Percentiles rank a stretch among this genome's conserved stretches.
Evolutionary conservation across 37 sponge, comb jelly and placozoan genomes (phyloP).

Genomic region (Halichondria panicea): DNA sequence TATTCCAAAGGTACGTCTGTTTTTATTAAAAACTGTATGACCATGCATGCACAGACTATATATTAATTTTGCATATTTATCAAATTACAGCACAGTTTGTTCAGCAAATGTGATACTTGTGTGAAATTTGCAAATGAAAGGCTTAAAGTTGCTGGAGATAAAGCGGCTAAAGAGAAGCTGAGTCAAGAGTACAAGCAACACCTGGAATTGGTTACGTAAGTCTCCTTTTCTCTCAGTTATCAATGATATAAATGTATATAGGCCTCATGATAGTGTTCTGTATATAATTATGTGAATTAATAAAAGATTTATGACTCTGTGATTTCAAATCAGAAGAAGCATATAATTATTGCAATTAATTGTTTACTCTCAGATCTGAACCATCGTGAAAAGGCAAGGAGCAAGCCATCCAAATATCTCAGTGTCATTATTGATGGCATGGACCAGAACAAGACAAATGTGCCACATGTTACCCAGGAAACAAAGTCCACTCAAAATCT

Average conservation of each 20-base stretch:
- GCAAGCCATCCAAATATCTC: conserved; percentile 51
- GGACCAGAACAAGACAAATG: conserved; percentile 66
- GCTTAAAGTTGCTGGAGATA: too few relatives aligned
- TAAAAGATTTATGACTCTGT: too few relatives aligned
- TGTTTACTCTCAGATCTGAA: too few relatives aligned
- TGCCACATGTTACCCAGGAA: conserved; percentile 7
- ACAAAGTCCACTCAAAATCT: conserved; percentile 43
- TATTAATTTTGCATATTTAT: too few relatives aligned
- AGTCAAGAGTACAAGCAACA: too few relatives aligned
- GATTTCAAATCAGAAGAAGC: conserved; percentile 31
- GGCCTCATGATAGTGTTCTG: too few relatives aligned
- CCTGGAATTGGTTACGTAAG: conserved; percentile 44
- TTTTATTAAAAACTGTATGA: neutral
- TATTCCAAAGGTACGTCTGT: conserved; percentile 50
- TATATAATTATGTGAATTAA: too few relatives aligned
- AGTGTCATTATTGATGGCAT: conserved; percentile 67
- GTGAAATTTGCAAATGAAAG: conserved; percentile 31
- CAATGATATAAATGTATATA: too few relatives aligned
- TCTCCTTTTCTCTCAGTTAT: too few relatives aligned
- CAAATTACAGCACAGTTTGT: conserved; percentile 43
- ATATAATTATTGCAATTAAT: too few relatives aligned
- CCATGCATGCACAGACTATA: too few relatives aligned
- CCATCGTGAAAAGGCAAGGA: conserved; percentile 53
- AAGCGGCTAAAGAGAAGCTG: too few relatives aligned
- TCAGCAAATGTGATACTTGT: conserved; percentile 64